Evolutionary conservation across 2,888 invertebrate species (phyloP), one percentile per base, ranked within the genome.

Genomic region (Orchesellides sinensis): DNA sequence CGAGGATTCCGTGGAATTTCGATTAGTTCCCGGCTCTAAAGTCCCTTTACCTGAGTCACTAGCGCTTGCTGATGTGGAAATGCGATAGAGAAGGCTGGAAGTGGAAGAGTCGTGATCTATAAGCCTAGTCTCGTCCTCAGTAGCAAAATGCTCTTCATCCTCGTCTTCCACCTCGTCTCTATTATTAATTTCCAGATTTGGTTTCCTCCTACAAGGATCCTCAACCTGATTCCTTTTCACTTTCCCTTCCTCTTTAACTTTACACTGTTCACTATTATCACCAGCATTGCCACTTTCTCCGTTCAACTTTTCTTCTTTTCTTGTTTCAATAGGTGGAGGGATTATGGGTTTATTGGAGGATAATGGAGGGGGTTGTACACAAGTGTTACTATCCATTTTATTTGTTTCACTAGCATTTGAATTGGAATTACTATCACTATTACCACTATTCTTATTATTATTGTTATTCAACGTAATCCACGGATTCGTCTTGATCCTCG

Each of bases 11-110:
- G 84, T 84, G 83, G 87, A 87, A 86, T 87, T 83, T 83, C 87
- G 86, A 86, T 87, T 88, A 84, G 86, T 87, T 84, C 85, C 85
- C 25, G 86, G 84, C 40, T 86, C 88, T 61, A 88, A 80, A 65
- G 85, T 85, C 54, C 87, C 88, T 85, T 87, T 87, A 84, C 88
- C 88, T 83, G 88, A 88, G 83, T 88, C 88, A 80, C 84, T 83
- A 19, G 86, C 85, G 49, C 83, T 83, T 72, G 85, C 81, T n/a
- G 85, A 85, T 35, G 81, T 84, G 59, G 87, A 87, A 80, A 85
- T 85, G 10, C 86, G 80, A 69, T 83, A 83, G 35, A 84, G 70
- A 45, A 85, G 47, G 63, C 49, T 47, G 23, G 75, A 63, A 63
- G 79, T 52, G 54, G 77, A 75, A 21, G 72, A 81, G 59, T 81